Base-by-base conservation (phyloP, 2,113 vertebrate species). In the Crocuta crocuta region DNA sequence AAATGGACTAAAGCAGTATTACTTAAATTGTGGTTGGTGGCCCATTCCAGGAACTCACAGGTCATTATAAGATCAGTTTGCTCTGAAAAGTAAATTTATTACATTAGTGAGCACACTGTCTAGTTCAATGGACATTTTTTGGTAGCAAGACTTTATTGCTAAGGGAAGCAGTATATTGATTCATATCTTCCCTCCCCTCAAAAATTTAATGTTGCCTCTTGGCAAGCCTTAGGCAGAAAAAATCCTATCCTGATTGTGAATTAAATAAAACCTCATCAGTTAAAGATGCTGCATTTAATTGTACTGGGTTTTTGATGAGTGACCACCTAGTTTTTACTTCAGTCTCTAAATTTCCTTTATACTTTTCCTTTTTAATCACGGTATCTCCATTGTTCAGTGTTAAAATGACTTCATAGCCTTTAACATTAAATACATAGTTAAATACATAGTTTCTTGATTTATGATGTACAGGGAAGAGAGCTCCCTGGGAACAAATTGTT, bases 281-380 rank as follows among this genome's bases (percentile, higher is more conserved):
- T 91, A 83, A 53, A 87, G 43, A 26, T 83, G 19, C 65, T 79
- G 2, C 0, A 23, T 82, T 93, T 78, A 81, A 63, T 81, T 92
- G 26, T 76, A 50, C 16, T 84, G 35, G 33, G 26, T 65, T 61
- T 96, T 93, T 74, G 28, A 63, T 91, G 39, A 96, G 74, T 97
- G 91, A 26, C 66, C 55, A 89, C 33, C 28, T 65, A 53, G 66
- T 63, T 85, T 13, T 73, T 91, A 45, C 19, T 87, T 13, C 0
- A 92, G 2, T 87, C 48, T 95, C 2, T 96, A 94, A 84, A 74
- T 91, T 92, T 95, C 31, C 58, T 98, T 91, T 93, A 10, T 96
- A 19, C 16, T 94, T 85, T 82, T 35, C 45, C 4, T 89, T 94
- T n/a, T 43, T 70, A 85, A 85, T 86, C 33, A 84, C 58, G 76